Evolutionary conservation across 2,113 vertebrate species (phyloP).

Genomic region (Mastomys coucha): DNA sequence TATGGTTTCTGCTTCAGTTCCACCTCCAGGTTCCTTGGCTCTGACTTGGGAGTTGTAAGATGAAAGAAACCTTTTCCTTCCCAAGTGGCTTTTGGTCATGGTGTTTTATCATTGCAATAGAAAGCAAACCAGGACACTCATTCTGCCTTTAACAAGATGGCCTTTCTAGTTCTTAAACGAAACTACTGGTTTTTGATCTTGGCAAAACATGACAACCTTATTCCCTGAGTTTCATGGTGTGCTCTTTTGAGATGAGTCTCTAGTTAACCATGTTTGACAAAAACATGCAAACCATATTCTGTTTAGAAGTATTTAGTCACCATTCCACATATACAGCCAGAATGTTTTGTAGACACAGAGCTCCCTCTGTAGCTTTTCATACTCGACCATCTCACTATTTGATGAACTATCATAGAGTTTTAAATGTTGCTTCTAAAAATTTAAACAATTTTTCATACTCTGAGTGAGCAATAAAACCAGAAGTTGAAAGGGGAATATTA

Average conservation of each 20-base stretch:
- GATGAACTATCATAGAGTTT: background rate
- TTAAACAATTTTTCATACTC: slow-evolving; percentile 2
- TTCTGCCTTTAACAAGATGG: slow-evolving; percentile 38
- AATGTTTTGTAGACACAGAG: background rate
- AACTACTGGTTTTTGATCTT: slow-evolving; percentile 41
- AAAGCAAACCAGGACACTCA: background rate
- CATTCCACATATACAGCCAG: background rate
- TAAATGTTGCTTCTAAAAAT: slow-evolving; percentile 40
- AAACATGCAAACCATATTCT: background rate
- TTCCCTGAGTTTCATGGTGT: slow-evolving; percentile 57
- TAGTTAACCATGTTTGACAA: slow-evolving; percentile 27
- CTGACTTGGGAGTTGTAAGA: background rate
- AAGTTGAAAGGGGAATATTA: slow-evolving; percentile 23
- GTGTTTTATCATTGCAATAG: background rate
- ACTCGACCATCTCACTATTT: slow-evolving; percentile 41
- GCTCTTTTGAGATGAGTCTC: slow-evolving; percentile 51
- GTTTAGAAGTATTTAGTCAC: too few species aligned
- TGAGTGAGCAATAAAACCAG: slow-evolving; percentile 14
- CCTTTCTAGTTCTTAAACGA: slow-evolving; percentile 49
- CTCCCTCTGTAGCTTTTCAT: background rate
- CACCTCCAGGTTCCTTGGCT: background rate
- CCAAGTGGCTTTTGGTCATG: background rate
- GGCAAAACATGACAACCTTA: slow-evolving; percentile 32
- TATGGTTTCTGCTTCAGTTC: background rate
- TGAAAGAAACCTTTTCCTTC: background rate